Base-by-base conservation (phyloP, 1,140 invertebrate genomes). In the Lepidurus arcticus region DNA sequence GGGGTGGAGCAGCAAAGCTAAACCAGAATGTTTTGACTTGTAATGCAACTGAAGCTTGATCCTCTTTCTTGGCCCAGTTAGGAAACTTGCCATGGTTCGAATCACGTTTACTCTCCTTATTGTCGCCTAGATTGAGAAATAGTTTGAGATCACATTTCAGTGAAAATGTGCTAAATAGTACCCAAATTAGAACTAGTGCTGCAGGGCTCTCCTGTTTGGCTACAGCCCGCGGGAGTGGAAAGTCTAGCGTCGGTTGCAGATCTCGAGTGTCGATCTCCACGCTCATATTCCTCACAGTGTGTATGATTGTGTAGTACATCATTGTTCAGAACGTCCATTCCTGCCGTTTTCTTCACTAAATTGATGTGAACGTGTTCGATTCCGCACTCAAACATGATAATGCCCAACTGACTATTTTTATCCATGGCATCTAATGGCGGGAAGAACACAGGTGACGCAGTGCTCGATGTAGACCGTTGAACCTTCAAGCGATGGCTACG, bases 341-440 rank as follows among this genome's bases (percentile, higher is more conserved):
- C 53, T 65, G 53, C 53, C 8, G 53, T 65, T 78, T 73, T 73
- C 42, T 74, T 74, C 4, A 88, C 86, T n/a, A 93, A 89, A 84
- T 94, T 96, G 0, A 97, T 85, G 45, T 90, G 91, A 11, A 97
- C 90, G 21, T 94, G 94, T 87, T 98, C 96, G 2, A 98, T 85
- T 0, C 96, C 96, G 85, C 93, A 95, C 85, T 98, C 96, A 84
- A 97, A 97, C 95, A 98, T 98, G 75, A 98, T 97, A 83, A 95
- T 97, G 34, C 96, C 96, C 74, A 95, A 88, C 81, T 91, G 91
- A 80, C 92, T 92, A 80, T 92, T 89, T 9, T 82, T 81, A 73
- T 80, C 53, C 74, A 34, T n/a, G 21, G 74, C 11, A 42, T 43
- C 53, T 45, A 43, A 75, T 24, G 78, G 11, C 13, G 78, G 77